Evolutionary conservation across 2,113 vertebrate species (phyloP), one percentile per base, ranked within the genome.

Genomic region (Ctenodactylus gundi): DNA sequence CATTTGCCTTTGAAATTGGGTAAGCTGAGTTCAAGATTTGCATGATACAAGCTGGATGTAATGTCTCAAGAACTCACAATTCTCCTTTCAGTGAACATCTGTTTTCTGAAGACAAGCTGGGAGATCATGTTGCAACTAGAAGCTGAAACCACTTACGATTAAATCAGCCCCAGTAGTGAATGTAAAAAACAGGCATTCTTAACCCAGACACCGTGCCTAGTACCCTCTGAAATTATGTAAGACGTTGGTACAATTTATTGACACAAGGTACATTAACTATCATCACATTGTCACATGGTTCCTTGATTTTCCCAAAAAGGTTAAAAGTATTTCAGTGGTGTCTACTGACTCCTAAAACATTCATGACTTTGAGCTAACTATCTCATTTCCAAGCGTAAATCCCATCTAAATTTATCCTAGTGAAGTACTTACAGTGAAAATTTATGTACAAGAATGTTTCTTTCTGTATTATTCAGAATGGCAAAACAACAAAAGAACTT

Each of bases 21-120:
- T 90, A 80, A 96, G 85, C 17, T 44, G 68, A 92, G 34, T 29
- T 88, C 64, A 88, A 78, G 83, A 60, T 65, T 57, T 92, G 31
- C 76, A 78, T 65, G 51, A 78, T 34, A 92, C 6, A 60, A 96
- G 91, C 92, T 73, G 88, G 17, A 55, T n/a, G 17, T 55, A 41
- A 6, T 78, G 62, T 84, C 70, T 94, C 60, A 81, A 72, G 31
- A 76, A 53, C 81, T 90, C 29, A 46, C 15, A 55, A 88, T 92
- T 94, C 58, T 85, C 60, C 27, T 90, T 89, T 86, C 34, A 76
- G 77, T 78, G 25, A 88, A 81, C 23, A 67, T 93, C 46, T 87
- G 78, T 70, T 60, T 91, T 85, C 77, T 83, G 57, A 94, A 92
- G n/a, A 41, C 77, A 70, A 92, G 9, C 51, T 76, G 46, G 39